Conservation (phyloP, 64 coral and sea anemone species). For the Orbicella faveolata region DNA sequence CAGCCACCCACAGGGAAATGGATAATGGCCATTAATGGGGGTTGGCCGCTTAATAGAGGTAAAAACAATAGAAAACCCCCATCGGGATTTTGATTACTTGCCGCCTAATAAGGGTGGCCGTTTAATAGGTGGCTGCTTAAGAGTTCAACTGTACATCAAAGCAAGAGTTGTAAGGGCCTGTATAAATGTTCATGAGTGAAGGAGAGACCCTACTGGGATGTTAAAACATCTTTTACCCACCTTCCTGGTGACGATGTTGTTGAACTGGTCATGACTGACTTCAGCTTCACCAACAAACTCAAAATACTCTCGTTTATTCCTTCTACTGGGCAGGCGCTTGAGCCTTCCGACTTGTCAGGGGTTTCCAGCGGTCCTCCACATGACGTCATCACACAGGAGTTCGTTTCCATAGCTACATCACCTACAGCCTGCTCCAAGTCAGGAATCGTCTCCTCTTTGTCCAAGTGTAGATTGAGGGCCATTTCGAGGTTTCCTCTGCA, state of each 20-base stretch:
- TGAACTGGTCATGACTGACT: conserved; percentile 23
- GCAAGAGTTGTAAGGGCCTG: too few species aligned
- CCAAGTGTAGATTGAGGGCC: conserved; percentile 80
- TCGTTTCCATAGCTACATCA: conserved; percentile 24
- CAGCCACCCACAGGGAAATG: too few species aligned
- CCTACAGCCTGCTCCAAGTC: conserved; percentile 50
- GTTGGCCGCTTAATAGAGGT: too few species aligned
- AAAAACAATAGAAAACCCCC: background rate
- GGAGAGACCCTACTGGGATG: background rate
- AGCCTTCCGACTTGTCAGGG: background rate
- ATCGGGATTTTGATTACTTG: too few species aligned
- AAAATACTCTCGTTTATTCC: conserved; percentile 84
- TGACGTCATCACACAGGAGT: background rate
- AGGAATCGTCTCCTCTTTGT: conserved; percentile 73
- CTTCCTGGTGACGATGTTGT: conserved; percentile 36
- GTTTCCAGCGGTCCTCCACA: background rate
- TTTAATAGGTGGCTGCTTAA: too few species aligned
- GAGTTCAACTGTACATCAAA: too few species aligned
- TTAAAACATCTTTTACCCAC: conserved; percentile 24
- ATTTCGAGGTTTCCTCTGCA: conserved; percentile 80
- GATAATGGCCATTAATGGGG: too few species aligned
- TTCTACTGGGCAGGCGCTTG: conserved; percentile 7
- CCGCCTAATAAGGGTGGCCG: too few species aligned
- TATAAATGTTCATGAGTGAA: too few species aligned
- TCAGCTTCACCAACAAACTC: conserved; percentile 79